Conservation (phyloP, 2,888 invertebrate species). For the Macrosoma leucophasiata region DNA sequence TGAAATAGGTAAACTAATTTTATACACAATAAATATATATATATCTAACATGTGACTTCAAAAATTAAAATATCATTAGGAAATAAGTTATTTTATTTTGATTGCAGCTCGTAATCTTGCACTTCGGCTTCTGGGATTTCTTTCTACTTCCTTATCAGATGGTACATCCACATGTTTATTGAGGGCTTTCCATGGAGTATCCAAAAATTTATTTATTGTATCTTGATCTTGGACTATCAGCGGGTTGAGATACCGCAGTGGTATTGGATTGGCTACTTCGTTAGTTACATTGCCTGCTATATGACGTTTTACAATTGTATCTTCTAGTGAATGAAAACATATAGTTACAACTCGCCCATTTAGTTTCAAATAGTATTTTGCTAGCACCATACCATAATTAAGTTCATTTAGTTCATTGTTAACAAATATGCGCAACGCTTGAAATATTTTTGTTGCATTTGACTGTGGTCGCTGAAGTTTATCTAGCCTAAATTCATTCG, state of each 20-base stretch:
- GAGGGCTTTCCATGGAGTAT: conserved; percentile 84
- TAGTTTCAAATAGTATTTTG: conserved; percentile 84
- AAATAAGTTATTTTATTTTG: conserved; percentile 80
- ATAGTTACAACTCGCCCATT: conserved; percentile 88
- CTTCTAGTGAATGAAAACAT: conserved; percentile 95
- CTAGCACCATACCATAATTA: conserved; percentile 88
- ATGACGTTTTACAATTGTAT: conserved; percentile 94
- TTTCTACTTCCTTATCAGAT: conserved; percentile 80
- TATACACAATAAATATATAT: conserved; percentile 1
- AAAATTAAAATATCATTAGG: conserved; percentile 1
- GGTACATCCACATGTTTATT: conserved; percentile 89
- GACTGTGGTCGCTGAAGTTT: conserved; percentile 85
- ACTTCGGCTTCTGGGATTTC: conserved; percentile 91
- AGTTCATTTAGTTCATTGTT: conserved; percentile 98
- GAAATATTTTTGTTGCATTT: conserved; percentile 93
- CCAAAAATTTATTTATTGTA: conserved; percentile 76
- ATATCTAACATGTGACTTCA: background rate
- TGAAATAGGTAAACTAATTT: too few species aligned
- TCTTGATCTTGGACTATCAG: conserved; percentile 75
- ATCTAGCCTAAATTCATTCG: conserved; percentile 77
- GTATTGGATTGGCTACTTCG: conserved; percentile 81
- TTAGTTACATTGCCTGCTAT: conserved; percentile 85
- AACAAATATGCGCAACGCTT: conserved; percentile 95
- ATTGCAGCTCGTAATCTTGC: conserved; percentile 91
- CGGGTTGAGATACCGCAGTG: conserved; percentile 82